Base-by-base conservation (phyloP, 2,888 invertebrate species). In the Oscheius sp. region DNA sequence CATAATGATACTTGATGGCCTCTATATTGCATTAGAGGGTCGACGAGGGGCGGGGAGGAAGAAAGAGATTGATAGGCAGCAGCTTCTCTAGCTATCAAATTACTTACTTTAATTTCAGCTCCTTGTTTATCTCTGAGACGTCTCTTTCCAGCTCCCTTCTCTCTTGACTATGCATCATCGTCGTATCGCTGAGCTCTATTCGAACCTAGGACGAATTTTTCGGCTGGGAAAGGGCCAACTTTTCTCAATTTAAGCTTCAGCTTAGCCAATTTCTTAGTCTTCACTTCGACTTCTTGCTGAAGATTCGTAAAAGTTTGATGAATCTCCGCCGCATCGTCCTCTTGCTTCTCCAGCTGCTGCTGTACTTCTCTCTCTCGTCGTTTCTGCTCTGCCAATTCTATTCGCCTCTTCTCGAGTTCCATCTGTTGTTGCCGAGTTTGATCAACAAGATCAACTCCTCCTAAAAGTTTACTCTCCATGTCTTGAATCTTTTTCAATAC, bases 271-370 rank as follows among this genome's bases (percentile, higher is more conserved):
- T 95, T 94, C 82, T 92, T 93, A 26, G 95, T 93, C 87, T 97
- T 98, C 67, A 94, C 91, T 86, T 98, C 97, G 1, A 97, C 95
- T 88, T 97, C 96, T 86, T 95, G 95, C 86, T 95, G 94, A 67
- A 98, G 88, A 59, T 92, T 93, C 8, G 93, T 91, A 85, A 93
- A 96, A 0, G 94, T 95, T 85, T 92, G 93, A 67, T 92, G 91
- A 65, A 97, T 91, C 84, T 93, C 95, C 56, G 92, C 89, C 14
- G 94, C 93, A 17, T 92, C 93, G 86, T 96, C 93, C 86, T 98
- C 96, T 87, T 96, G 93, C 81, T 93, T 89, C 85, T 97, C 95
- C 62, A 98, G 89, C 85, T 92, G 91, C 87, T 95, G 94, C 85
- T 93, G 92, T 91, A 97, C 95, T 88, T 96, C 95, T 64, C 95